These are phyloP conservation scores for Pogonophryne albipinna DNA, from an alignment of 2,797 vertebrate genomes.

Conservation along the genomic window DNA sequence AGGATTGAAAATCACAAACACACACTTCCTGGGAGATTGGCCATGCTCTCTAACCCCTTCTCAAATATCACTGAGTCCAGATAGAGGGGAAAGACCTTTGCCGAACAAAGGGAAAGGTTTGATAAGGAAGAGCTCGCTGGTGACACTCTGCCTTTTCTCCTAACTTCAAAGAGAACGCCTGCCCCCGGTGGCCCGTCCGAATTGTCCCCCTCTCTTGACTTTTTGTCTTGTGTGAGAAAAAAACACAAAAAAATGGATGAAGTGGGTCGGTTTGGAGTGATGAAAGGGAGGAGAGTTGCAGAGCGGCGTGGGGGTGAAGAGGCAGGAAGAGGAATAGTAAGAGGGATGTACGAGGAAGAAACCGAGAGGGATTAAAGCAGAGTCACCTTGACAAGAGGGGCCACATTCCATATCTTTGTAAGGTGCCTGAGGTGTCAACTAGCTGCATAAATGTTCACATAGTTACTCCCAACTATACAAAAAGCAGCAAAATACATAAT, in stretches of 20 bases:
- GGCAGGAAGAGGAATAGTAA: slow-evolving; percentile 11
- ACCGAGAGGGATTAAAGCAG: slow-evolving; percentile 30
- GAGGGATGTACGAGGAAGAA: slow-evolving; percentile 20
- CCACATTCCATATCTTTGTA: slow-evolving; percentile 33
- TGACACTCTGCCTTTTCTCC: slow-evolving; percentile 63
- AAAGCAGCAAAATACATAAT: slow-evolving; percentile 16
- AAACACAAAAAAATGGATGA: slow-evolving; percentile 18
- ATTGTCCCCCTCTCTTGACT: slow-evolving; percentile 56
- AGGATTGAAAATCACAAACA: slow-evolving; percentile 45
- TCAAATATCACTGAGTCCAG: slow-evolving; percentile 81
- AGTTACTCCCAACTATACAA: neutral
- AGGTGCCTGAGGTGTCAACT: slow-evolving; percentile 14
- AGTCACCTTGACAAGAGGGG: slow-evolving; percentile 43
- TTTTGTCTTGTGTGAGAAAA: slow-evolving; percentile 22
- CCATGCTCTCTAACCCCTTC: slow-evolving; percentile 70
- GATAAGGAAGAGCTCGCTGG: slow-evolving; percentile 68
- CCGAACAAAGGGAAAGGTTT: slow-evolving; percentile 73
- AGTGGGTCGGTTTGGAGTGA: slow-evolving; percentile 36
- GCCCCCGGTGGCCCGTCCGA: slow-evolving; percentile 41
- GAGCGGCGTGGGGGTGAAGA: slow-evolving; percentile 25
- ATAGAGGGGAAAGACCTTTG: slow-evolving; percentile 75
- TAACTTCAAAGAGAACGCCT: slow-evolving; percentile 61
- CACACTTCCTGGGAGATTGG: slow-evolving; percentile 50
- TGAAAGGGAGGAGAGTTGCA: slow-evolving; percentile 34
- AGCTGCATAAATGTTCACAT: slow-evolving; percentile 11